phyloP scores from a whole-genome alignment of 2,797 vertebrate genomes.

The Aerospiza tachiro region DNA sequence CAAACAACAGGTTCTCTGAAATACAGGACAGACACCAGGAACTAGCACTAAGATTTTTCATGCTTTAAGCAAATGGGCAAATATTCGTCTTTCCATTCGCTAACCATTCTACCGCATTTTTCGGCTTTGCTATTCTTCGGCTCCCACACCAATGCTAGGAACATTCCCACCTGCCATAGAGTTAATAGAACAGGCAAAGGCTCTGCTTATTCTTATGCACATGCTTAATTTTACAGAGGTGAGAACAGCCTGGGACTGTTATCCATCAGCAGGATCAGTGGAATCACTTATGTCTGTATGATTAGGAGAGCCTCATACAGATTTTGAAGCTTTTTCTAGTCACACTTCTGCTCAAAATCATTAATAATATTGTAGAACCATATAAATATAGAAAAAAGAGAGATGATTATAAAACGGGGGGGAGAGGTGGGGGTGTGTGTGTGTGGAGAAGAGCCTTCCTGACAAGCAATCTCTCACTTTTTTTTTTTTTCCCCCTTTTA shows the following conservation, averaged over 20 bases:
- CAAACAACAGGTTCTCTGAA: neutral
- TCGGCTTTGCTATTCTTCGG: neutral
- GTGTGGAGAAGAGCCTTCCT: neutral
- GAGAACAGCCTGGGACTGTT: neutral
- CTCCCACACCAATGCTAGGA: neutral
- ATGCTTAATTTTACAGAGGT: neutral
- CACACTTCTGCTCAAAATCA: neutral
- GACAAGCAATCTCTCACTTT: constrained; percentile 17
- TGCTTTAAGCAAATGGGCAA: neutral
- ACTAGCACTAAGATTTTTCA: neutral
- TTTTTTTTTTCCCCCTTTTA: neutral
- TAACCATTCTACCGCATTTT: neutral
- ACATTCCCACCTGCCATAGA: neutral
- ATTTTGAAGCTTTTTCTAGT: neutral
- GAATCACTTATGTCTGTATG: neutral
- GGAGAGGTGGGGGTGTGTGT: too few relatives aligned
- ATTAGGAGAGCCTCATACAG: neutral
- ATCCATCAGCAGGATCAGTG: neutral
- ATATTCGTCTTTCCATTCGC: neutral
- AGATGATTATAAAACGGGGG: neutral
- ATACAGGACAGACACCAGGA: neutral
- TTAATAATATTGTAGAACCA: neutral
- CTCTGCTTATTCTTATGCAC: neutral
- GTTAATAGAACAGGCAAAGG: neutral
- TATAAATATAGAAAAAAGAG: neutral